Percentiles rank a stretch among this genome's conserved stretches.
Conservation (phyloP, 2,113 vertebrate species). For the Oceanites oceanicus region DNA sequence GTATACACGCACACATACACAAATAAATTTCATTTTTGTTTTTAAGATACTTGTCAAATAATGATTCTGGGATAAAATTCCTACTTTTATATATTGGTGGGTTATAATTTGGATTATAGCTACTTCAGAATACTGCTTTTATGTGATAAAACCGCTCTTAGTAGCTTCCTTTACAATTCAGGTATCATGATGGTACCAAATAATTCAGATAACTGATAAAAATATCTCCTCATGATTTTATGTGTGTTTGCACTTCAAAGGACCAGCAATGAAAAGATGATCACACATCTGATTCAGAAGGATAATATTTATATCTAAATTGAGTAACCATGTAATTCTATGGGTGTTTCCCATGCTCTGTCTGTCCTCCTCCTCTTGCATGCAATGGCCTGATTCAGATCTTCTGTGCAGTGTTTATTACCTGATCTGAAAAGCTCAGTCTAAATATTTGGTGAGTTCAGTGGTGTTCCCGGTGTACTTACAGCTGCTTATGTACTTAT, state of each 20-base stretch:
- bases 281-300: slow-evolving; percentile 33
- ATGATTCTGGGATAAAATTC: neutral
- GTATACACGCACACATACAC: neutral
- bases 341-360: neutral
- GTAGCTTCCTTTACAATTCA: neutral
- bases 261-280: neutral
- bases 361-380: slow-evolving; percentile 10
- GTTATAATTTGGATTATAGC: neutral
- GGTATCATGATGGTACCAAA: neutral
- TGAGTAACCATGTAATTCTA: neutral
- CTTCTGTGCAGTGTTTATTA: neutral
- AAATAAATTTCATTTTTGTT: neutral
- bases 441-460: slow-evolving; percentile 5
- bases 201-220: slow-evolving; percentile 6
- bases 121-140: neutral
- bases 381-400: neutral
- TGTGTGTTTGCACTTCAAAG: slow-evolving; percentile 1
- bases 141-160: neutral
- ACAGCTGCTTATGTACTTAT: neutral
- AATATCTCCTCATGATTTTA: neutral
- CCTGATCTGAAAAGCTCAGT: neutral
- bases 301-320: slow-evolving; percentile 37
- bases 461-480: neutral
- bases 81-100: neutral
- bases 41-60: neutral